phyloP scores from a whole-genome alignment of 2,888 invertebrate species.

The Mesopsocus fuscifrons region DNA sequence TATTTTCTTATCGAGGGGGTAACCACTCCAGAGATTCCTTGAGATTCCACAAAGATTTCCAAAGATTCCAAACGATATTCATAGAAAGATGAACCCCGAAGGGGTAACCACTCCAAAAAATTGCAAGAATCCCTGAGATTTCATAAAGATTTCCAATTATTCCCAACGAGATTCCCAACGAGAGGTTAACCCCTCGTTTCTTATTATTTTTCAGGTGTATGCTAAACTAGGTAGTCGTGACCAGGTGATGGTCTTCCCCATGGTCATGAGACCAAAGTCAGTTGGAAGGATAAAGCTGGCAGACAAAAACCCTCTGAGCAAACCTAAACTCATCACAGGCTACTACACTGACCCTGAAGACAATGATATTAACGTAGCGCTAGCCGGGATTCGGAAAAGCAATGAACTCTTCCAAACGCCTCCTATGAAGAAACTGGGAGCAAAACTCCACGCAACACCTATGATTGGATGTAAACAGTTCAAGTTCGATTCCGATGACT shows the following conservation, averaged over 20 bases:
- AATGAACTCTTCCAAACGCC: constrained; percentile 36
- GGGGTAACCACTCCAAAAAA: no score
- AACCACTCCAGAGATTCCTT: no score
- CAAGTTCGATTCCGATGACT: constrained; percentile 34
- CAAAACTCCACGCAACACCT: constrained; percentile 31
- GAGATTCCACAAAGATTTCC: no score
- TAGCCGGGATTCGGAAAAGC: constrained; percentile 36
- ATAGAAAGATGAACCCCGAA: no score
- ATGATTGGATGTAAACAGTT: constrained; percentile 34
- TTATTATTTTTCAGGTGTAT: no score
- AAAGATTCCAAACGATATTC: no score
- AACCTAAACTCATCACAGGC: constrained; percentile 46
- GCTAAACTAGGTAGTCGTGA: constrained; percentile 26
- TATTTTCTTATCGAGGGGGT: no score
- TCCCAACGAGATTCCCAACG: no score
- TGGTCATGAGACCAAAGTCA: constrained; percentile 46
- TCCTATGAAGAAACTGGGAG: constrained; percentile 36
- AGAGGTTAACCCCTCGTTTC: no score
- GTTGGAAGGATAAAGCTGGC: constrained; percentile 44
- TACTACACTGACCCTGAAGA: constrained; percentile 35
- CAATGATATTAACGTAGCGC: constrained; percentile 38
- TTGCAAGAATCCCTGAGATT: no score
- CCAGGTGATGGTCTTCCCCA: constrained; percentile 37
- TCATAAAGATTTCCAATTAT: no score
- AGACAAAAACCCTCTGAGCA: constrained; percentile 39